Evolutionary conservation across 2,888 invertebrate genomes (phyloP).

Genomic region (Ophraella communa): DNA sequence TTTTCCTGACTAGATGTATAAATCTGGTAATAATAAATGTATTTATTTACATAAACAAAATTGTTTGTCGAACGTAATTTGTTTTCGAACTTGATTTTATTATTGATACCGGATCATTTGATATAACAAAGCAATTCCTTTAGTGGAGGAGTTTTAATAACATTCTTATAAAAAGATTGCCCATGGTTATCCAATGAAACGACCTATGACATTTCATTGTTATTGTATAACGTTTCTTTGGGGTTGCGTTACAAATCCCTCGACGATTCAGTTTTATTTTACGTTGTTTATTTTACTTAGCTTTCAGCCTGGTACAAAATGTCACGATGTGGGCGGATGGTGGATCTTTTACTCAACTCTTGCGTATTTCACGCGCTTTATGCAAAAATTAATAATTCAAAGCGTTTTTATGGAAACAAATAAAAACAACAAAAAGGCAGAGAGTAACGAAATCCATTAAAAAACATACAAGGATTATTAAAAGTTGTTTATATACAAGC

Average conservation of each 20-base stretch:
- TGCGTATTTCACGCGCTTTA: neutral
- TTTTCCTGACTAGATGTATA: no score
- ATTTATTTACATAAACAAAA: no score
- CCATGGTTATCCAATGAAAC: no score
- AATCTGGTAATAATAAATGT: no score
- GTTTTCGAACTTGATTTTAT: no score
- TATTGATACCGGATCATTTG: no score
- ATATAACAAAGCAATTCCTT: no score
- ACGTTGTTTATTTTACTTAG: neutral
- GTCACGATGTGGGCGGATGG: conserved; percentile 3
- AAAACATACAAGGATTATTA: no score
- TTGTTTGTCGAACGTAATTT: no score
- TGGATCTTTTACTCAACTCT: neutral
- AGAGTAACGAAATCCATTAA: neutral
- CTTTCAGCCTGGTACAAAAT: neutral
- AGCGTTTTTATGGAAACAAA: neutral
- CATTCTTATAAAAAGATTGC: no score
- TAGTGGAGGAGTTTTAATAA: no score
- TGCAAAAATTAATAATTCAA: neutral
- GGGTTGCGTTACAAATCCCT: conserved; percentile 7
- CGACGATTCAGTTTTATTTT: neutral
- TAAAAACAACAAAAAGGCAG: neutral
- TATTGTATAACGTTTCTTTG: neutral
- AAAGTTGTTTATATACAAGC: no score
- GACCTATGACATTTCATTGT: neutral